Conservation (phyloP, 2,797 vertebrate genomes). For the Ceryle rudis region DNA sequence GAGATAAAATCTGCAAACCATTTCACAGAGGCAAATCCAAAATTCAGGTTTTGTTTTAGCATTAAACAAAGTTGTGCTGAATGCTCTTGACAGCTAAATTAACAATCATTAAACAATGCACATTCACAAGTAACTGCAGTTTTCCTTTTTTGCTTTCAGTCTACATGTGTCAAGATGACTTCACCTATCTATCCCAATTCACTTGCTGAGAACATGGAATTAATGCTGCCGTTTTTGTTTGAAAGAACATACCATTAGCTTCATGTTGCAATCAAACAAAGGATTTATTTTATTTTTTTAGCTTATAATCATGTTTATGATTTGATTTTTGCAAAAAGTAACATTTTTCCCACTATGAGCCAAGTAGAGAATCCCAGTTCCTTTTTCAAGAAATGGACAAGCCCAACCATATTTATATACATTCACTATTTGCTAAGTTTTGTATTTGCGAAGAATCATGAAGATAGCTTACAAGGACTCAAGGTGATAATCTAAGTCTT, state of each 20-base stretch:
- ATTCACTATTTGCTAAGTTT: not conserved
- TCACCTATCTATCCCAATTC: not conserved
- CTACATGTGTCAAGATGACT: not conserved
- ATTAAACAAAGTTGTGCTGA: not conserved
- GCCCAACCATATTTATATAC: not conserved
- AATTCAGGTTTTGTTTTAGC: not conserved
- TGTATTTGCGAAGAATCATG: not conserved
- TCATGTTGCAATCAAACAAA: not conserved
- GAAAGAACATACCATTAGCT: not conserved
- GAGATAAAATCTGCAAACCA: not conserved
- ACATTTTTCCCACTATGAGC: not conserved
- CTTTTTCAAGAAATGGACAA: constrained; percentile 36
- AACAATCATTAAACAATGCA: not conserved
- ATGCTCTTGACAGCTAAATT: not conserved
- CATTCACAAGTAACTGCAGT: not conserved
- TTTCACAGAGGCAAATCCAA: not conserved
- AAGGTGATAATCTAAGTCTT: not conserved
- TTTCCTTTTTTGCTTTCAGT: not conserved
- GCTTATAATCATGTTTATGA: not conserved
- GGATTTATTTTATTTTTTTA: no score
- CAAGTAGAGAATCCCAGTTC: not conserved
- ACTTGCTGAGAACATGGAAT: not conserved
- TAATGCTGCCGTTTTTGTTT: not conserved
- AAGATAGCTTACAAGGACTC: not conserved
- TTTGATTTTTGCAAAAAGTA: not conserved